These are phyloP conservation scores for Empidonax alnorum DNA, from an alignment of 2,113 vertebrate genomes.

Conservation along the genomic window DNA sequence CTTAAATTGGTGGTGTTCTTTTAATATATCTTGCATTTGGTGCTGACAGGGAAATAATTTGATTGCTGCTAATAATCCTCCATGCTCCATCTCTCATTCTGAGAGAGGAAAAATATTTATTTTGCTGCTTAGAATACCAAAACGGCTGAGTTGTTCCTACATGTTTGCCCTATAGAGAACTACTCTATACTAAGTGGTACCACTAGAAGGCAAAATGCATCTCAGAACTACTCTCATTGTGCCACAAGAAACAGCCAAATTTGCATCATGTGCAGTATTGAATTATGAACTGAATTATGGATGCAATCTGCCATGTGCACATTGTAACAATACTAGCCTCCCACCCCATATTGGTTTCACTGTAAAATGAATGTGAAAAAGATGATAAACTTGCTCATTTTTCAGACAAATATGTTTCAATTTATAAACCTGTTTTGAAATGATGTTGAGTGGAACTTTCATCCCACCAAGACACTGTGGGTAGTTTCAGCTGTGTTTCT, in stretches of 20 bases:
- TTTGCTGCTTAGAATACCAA: not conserved
- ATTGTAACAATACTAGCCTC: not conserved
- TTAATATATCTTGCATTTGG: not conserved
- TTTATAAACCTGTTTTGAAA: conserved; percentile 1
- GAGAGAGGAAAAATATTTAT: not conserved
- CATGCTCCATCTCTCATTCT: not conserved
- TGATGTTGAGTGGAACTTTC: not conserved
- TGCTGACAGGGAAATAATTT: not conserved
- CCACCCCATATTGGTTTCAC: not conserved
- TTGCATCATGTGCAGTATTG: not conserved
- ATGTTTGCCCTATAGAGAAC: not conserved
- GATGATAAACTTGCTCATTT: not conserved
- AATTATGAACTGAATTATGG: not conserved
- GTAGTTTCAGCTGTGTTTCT: not conserved
- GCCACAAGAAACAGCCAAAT: not conserved
- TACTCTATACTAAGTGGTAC: not conserved
- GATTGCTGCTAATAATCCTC: not conserved
- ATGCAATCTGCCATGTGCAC: not conserved
- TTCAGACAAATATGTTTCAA: not conserved
- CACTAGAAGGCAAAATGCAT: not conserved
- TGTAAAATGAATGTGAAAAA: not conserved
- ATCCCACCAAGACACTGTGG: not conserved
- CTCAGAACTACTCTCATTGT: not conserved
- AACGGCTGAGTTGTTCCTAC: not conserved
- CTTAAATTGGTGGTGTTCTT: not conserved